Evolutionary conservation across 2,113 vertebrate genomes (phyloP).

Genomic region (Heterochromis multidens): DNA sequence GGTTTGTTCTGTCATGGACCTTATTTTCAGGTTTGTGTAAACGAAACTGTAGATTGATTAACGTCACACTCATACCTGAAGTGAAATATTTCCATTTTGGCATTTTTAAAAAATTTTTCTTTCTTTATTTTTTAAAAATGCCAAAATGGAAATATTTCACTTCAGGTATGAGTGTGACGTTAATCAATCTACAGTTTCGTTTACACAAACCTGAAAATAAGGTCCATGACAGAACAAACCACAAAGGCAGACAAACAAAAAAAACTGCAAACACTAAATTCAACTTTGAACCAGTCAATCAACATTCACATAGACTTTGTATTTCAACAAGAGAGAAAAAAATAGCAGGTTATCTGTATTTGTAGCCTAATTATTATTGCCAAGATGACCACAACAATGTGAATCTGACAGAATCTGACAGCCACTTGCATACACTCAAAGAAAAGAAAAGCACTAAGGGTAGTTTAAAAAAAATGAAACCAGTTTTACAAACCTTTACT

Average conservation of each 20-base stretch:
- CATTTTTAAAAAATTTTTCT: too few species aligned
- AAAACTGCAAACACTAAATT: neutral
- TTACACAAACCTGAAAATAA: neutral
- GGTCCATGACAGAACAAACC: neutral
- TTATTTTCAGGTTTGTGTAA: neutral
- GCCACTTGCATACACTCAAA: neutral
- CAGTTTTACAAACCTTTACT: neutral
- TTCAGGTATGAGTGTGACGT: neutral
- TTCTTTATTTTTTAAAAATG: too few species aligned
- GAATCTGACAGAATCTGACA: neutral
- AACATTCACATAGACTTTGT: neutral
- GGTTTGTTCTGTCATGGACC: neutral
- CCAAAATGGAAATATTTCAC: conserved; percentile 6
- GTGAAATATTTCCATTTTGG: conserved; percentile 6
- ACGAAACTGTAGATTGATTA: neutral
- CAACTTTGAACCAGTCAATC: neutral
- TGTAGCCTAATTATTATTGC: neutral
- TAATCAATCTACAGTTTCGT: neutral
- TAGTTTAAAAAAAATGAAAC: neutral
- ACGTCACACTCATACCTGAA: neutral
- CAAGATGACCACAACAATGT: neutral
- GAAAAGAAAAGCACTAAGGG: neutral
- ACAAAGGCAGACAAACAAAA: neutral
- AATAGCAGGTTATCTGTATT: neutral
- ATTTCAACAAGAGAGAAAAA: neutral